Percentiles rank a stretch among this genome's conserved stretches.
Conservation (phyloP, 2,797 vertebrate species). For the Heterohyrax brucei region DNA sequence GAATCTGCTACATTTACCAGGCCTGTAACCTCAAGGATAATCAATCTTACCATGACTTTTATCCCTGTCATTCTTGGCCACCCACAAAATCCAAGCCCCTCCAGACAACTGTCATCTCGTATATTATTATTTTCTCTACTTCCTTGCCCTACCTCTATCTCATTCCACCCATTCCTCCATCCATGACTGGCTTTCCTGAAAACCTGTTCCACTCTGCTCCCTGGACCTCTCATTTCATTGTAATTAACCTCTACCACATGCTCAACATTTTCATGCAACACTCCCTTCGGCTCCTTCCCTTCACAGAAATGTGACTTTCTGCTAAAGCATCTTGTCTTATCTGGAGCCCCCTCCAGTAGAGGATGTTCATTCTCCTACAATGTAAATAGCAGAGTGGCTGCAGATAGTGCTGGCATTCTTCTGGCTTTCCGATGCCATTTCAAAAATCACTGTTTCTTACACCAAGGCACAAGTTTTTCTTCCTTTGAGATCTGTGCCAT, state of each 20-base stretch:
- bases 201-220: neutral
- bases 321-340: neutral
- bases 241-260: neutral
- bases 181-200: neutral
- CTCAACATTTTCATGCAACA: neutral
- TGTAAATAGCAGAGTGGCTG: neutral
- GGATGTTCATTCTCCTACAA: neutral
- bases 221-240: neutral
- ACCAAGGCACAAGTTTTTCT: neutral
- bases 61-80: constrained; percentile 18
- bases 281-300: neutral
- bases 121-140: neutral
- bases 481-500: constrained; percentile 12
- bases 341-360: neutral
- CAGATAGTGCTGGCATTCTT: neutral
- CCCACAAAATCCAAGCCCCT: constrained; percentile 17
- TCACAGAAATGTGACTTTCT: neutral
- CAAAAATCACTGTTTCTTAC: neutral
- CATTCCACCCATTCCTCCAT: neutral
- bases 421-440: neutral
- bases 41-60: constrained; percentile 21
- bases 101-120: neutral
- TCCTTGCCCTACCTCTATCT: neutral
- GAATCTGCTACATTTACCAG: constrained; percentile 17
- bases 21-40: constrained; percentile 13